These are phyloP conservation scores for Helostoma temminkii DNA, from an alignment of 2,797 vertebrate species.

Conservation along the genomic window DNA sequence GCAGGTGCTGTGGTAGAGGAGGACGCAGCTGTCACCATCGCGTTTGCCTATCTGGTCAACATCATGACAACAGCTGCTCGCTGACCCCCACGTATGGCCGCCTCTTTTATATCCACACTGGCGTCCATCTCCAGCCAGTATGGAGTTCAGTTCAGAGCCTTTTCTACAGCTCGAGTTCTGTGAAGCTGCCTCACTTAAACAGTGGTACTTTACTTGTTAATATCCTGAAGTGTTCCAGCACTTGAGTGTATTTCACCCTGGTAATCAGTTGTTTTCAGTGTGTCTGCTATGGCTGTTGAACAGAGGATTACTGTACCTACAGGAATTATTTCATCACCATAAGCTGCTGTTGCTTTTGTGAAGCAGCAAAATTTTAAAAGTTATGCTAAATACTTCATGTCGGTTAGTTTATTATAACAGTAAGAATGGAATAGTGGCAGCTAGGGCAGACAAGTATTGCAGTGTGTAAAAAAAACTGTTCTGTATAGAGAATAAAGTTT, in stretches of 20 bases:
- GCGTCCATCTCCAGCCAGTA: conserved; percentile 46
- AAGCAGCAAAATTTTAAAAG: conserved; percentile 49
- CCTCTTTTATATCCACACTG: conserved; percentile 56
- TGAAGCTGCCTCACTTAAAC: conserved; percentile 41
- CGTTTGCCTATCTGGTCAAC: conserved; percentile 71
- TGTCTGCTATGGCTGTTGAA: conserved; percentile 59
- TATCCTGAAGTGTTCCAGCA: conserved; percentile 68
- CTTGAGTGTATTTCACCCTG: conserved; percentile 59
- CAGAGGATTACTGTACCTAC: conserved; percentile 75
- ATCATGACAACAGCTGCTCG: conserved; percentile 79
- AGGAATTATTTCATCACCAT: conserved; percentile 73
- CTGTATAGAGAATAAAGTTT: not conserved
- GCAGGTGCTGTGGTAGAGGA: conserved; percentile 71
- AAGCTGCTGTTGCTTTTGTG: conserved; percentile 64
- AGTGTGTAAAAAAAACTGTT: conserved; percentile 7
- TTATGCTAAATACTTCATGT: conserved; percentile 54
- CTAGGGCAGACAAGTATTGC: not conserved
- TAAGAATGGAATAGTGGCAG: conserved; percentile 20
- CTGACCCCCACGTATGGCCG: conserved; percentile 61
- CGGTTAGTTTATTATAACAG: conserved; percentile 45
- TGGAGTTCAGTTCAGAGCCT: conserved; percentile 8
- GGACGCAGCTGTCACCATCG: conserved; percentile 76
- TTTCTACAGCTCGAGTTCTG: conserved; percentile 19
- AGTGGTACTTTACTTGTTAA: conserved; percentile 67
- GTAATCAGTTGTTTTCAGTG: conserved; percentile 69